Conservation (phyloP, 2,888 invertebrate genomes). For the Tridacna crocea region DNA sequence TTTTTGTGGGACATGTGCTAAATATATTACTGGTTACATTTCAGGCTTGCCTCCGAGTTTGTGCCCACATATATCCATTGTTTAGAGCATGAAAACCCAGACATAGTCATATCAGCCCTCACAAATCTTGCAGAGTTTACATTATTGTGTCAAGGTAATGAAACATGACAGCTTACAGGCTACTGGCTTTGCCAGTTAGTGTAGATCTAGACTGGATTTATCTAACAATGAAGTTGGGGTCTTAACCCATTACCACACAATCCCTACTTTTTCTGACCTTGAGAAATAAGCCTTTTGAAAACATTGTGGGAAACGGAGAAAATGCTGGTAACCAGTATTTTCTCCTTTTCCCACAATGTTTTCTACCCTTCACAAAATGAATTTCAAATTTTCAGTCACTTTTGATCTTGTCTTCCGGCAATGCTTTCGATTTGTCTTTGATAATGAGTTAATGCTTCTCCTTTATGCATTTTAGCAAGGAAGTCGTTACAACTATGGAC, state of each 20-base stretch:
- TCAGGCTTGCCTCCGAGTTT: constrained; percentile 86
- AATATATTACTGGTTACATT: constrained; percentile 37
- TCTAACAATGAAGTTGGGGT: background rate
- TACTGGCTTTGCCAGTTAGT: no score
- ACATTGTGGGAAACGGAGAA: background rate
- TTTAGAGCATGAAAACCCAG: constrained; percentile 91
- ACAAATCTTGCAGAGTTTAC: constrained; percentile 93
- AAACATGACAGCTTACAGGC: background rate
- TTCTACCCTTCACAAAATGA: background rate
- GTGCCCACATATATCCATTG: constrained; percentile 92
- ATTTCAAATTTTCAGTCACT: no score
- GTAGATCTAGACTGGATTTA: background rate
- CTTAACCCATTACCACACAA: background rate
- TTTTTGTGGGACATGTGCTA: no score
- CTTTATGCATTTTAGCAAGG: no score
- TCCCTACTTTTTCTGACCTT: background rate
- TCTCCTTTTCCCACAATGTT: background rate
- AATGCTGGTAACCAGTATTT: background rate
- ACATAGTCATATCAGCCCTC: constrained; percentile 91
- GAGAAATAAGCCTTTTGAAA: background rate
- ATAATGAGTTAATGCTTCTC: no score
- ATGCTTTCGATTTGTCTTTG: no score
- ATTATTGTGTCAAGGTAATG: constrained; percentile 86
- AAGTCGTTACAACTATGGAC: no score
- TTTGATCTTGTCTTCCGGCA: no score